A percentile compares a stretch with the other conserved stretches of the same genome.
These are phyloP conservation scores for Pedetes capensis DNA, from an alignment of 2,113 vertebrate species.

Conservation along the genomic window DNA sequence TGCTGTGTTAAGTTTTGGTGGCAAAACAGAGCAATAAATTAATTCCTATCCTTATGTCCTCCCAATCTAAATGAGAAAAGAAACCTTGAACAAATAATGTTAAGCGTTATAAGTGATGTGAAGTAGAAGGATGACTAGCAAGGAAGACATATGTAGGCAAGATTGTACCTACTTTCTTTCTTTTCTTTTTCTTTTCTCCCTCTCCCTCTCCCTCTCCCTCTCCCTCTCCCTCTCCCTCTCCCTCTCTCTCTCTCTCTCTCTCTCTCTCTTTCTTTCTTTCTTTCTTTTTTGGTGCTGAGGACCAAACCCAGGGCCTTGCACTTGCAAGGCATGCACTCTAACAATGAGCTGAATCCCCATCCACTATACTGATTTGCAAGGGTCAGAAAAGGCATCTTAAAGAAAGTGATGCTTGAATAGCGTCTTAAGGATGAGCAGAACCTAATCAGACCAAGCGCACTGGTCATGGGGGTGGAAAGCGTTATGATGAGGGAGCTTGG, in stretches of 20 bases:
- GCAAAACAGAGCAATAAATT: neutral
- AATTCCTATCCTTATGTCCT: neutral
- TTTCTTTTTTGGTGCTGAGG: too few species aligned
- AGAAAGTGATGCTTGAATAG: neutral
- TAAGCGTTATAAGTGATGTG: neutral
- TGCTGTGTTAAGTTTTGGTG: neutral
- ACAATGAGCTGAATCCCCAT: too few species aligned
- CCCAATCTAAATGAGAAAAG: neutral
- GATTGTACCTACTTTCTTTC: neutral
- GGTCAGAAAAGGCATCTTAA: neutral
- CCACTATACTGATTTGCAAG: too few species aligned
- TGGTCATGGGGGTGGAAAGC: neutral
- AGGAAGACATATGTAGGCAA: neutral
- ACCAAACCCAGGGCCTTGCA: too few species aligned
- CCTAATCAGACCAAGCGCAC: neutral
- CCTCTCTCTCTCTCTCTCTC: too few species aligned
- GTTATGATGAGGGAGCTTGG: neutral
- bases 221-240: too few species aligned
- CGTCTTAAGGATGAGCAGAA: neutral
- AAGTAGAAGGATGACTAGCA: neutral
- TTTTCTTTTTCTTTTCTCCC: too few species aligned
- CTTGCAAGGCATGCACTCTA: too few species aligned
- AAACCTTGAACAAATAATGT: neutral
- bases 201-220: too few species aligned
- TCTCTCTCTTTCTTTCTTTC: too few species aligned